phyloP scores from a whole-genome alignment of 2,113 vertebrate genomes.

The Origma solitaria region DNA sequence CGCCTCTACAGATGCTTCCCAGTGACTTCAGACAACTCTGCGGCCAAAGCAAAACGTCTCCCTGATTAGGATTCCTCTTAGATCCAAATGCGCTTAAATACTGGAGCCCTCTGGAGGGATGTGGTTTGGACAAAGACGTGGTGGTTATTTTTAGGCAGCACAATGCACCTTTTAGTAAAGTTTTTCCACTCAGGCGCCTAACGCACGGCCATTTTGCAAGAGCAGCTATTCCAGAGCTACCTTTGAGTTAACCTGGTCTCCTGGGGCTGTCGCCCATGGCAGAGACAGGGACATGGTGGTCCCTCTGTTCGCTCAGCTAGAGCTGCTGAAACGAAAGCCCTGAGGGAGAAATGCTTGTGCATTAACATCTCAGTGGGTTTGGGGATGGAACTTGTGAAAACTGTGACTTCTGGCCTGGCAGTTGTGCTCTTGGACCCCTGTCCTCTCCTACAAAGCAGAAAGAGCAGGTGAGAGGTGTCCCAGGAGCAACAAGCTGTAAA shows the following conservation, averaged over 20 bases:
- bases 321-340: background rate
- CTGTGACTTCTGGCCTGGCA: background rate
- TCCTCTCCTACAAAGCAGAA: background rate
- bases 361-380: background rate
- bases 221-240: background rate
- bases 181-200: constrained; percentile 42
- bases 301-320: background rate
- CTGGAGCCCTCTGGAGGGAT: constrained; percentile 3
- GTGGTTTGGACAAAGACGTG: constrained; percentile 43
- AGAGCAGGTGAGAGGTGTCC: background rate
- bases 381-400: background rate
- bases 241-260: background rate
- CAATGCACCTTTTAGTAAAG: constrained; percentile 41
- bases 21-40: background rate
- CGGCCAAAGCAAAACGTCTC: background rate
- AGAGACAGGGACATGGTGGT: background rate
- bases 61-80: constrained; percentile 29
- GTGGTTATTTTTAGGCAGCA: constrained; percentile 56
- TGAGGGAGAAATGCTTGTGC: accelerated
- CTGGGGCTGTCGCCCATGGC: background rate
- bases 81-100: constrained; percentile 15
- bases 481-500: background rate
- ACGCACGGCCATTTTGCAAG: background rate
- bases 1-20: background rate
- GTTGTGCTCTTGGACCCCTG: background rate